These are phyloP conservation scores for Heliothis subflexa DNA, from an alignment of 1,140 invertebrate species.

Conservation along the genomic window DNA sequence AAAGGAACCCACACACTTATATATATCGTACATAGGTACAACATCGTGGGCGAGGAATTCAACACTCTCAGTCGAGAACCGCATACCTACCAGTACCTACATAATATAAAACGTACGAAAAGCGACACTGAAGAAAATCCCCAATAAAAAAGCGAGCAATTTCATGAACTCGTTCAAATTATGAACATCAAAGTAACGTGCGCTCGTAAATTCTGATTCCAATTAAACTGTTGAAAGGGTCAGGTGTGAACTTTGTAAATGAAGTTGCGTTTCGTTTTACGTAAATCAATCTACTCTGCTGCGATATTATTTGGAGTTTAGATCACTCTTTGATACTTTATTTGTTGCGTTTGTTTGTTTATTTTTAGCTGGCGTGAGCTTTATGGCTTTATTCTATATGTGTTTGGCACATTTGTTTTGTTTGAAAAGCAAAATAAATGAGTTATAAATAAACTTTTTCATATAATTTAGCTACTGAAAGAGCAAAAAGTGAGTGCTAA, in stretches of 20 bases:
- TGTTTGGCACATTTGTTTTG: too few relatives aligned
- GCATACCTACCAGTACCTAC: background rate
- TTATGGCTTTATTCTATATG: too few relatives aligned
- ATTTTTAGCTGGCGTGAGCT: too few relatives aligned
- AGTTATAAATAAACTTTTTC: too few relatives aligned
- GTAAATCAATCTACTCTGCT: background rate
- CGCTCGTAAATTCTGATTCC: conserved; percentile 4
- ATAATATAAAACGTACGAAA: background rate
- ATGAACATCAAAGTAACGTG: background rate
- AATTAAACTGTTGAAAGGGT: conserved; percentile 16
- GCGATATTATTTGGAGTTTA: background rate
- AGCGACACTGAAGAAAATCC: background rate
- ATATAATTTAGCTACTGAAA: too few relatives aligned
- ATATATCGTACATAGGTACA: too few relatives aligned
- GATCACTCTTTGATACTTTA: background rate
- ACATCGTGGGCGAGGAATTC: too few relatives aligned
- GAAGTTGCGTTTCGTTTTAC: background rate
- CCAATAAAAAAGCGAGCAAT: background rate
- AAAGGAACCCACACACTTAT: too few relatives aligned
- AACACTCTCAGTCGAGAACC: too few relatives aligned
- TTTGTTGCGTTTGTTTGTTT: background rate
- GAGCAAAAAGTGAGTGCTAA: too few relatives aligned
- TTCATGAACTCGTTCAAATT: background rate
- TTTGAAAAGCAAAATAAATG: too few relatives aligned
- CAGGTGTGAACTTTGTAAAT: conserved; percentile 19